Percentiles rank a stretch among this genome's conserved stretches.
Evolutionary conservation across 2,888 invertebrate genomes (phyloP).

Genomic region (Harmothoe impar): DNA sequence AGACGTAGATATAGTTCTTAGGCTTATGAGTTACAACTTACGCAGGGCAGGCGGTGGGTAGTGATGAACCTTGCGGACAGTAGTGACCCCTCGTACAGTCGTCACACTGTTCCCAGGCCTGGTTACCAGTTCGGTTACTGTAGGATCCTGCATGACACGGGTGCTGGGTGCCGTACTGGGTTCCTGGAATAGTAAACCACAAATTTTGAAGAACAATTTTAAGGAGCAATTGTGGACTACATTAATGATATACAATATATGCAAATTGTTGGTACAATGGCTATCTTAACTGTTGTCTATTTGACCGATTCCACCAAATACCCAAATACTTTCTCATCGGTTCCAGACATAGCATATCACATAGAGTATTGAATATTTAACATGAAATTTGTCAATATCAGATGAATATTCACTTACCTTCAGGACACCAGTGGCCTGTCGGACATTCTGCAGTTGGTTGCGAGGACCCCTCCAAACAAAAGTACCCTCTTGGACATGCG

Average conservation of each 20-base stretch:
- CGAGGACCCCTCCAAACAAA: conserved; percentile 78
- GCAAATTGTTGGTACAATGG: too few species aligned
- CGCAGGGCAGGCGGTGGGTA: conserved; percentile 79
- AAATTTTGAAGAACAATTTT: too few species aligned
- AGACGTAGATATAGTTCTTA: too few species aligned
- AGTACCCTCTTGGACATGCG: conserved; percentile 78
- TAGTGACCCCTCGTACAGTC: conserved; percentile 80
- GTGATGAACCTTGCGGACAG: conserved; percentile 78
- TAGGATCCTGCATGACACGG: conserved; percentile 81
- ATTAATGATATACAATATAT: too few species aligned
- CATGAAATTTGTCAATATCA: too few species aligned
- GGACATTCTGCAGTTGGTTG: conserved; percentile 77
- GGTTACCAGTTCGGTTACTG: conserved; percentile 75
- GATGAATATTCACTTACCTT: conserved; percentile 71
- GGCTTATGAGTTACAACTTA: conserved; percentile 70
- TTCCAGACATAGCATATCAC: too few species aligned
- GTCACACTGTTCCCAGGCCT: conserved; percentile 79
- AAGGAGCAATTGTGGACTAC: too few species aligned
- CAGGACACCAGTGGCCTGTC: conserved; percentile 80
- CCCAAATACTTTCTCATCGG: too few species aligned
- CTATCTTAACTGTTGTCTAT: too few species aligned
- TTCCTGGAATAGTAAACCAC: conserved; percentile 73
- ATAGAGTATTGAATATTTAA: too few species aligned
- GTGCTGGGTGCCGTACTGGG: conserved; percentile 74
- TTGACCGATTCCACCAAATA: too few species aligned